Percentiles rank a stretch among this genome's conserved stretches.
Evolutionary conservation across 2,113 vertebrate species (phyloP).

Genomic region (Brachyhypopomus occidentalis): DNA sequence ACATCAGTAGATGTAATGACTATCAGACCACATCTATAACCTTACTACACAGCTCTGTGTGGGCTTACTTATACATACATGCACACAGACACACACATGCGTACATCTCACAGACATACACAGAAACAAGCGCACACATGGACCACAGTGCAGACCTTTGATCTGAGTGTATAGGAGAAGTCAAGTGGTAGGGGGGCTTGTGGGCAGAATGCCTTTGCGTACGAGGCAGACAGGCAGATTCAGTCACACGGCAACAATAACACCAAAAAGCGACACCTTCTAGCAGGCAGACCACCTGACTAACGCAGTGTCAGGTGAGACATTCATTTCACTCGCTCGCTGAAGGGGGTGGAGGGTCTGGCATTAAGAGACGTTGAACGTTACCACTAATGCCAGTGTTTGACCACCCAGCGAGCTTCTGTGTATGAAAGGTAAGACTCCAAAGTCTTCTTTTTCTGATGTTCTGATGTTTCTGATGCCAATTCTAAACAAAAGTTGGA

Average conservation of each 20-base stretch:
- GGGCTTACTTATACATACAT: constrained; percentile 5
- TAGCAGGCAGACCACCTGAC: constrained; percentile 11
- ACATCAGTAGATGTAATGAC: background rate
- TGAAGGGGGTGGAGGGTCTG: background rate
- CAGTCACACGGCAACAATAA: constrained; percentile 34
- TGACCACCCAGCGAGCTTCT: background rate
- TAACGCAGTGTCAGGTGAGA: constrained; percentile 33
- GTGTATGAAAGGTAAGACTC: constrained; percentile 35
- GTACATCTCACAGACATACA: constrained; percentile 27
- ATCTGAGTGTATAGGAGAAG: constrained; percentile 29
- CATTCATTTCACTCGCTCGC: constrained; percentile 15
- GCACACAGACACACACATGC: constrained; percentile 23
- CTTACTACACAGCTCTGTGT: background rate
- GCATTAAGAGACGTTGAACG: constrained; percentile 5
- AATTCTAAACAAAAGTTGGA: too few species aligned
- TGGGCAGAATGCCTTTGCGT: constrained; percentile 46
- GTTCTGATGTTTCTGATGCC: background rate
- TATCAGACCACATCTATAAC: constrained; percentile 2
- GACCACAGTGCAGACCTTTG: constrained; percentile 27
- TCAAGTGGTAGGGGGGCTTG: constrained; percentile 33
- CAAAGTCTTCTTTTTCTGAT: background rate
- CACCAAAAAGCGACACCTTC: constrained; percentile 42
- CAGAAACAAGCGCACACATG: background rate
- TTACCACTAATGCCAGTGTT: background rate
- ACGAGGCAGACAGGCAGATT: constrained; percentile 31